These are phyloP conservation scores for Gnathonemus echidnorhynchus DNA, from an alignment of 2,113 vertebrate genomes.

Conservation along the genomic window DNA sequence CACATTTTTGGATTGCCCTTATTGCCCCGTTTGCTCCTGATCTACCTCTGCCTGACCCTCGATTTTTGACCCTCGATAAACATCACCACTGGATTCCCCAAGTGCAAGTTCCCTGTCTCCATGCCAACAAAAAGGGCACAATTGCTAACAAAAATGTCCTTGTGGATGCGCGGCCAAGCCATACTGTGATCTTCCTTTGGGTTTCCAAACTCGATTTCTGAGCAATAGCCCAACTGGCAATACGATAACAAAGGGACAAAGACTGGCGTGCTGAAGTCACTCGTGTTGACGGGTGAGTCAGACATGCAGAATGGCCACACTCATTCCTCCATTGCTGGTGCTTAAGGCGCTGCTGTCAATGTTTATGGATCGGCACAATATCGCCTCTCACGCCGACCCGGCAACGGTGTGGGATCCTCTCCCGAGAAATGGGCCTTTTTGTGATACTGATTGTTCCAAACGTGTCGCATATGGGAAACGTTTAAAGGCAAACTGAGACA, in stretches of 20 bases:
- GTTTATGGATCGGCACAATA: neutral
- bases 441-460: slow-evolving; percentile 5
- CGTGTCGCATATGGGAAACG: slow-evolving; percentile 2
- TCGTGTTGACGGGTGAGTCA: neutral
- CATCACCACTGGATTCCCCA: neutral
- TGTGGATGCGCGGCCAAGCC: neutral
- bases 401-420: neutral
- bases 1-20: neutral
- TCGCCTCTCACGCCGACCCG: neutral
- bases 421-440: neutral
- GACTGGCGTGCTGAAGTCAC: neutral
- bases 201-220: neutral
- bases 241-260: neutral
- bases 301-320: neutral
- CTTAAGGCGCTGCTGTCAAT: neutral
- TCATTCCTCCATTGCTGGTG: neutral
- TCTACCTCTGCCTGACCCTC: neutral
- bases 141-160: neutral
- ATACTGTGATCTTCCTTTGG: neutral
- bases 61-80: neutral
- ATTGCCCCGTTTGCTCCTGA: neutral
- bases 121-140: neutral
- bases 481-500: neutral
- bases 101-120: neutral
- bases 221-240: neutral